Conservation (phyloP, 2,888 invertebrate species). For the Neuroscelio doddi region DNA sequence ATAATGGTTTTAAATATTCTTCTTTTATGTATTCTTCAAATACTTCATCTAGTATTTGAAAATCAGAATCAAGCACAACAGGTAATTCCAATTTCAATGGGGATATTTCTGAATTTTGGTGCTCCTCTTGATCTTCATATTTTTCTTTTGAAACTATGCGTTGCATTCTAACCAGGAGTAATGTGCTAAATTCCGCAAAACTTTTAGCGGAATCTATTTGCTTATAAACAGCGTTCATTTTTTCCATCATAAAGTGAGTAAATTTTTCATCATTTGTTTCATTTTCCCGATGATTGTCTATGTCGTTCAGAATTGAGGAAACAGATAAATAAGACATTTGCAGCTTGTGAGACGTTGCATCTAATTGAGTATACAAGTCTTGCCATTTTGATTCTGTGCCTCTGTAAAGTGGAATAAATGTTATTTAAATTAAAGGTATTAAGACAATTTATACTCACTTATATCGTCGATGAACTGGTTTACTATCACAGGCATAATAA, state of each 20-base stretch:
- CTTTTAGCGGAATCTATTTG: constrained; percentile 61
- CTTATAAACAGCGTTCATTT: constrained; percentile 57
- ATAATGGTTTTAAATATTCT: constrained; percentile 61
- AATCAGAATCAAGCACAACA: constrained; percentile 54
- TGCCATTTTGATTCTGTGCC: constrained; percentile 58
- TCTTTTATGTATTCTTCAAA: constrained; percentile 69
- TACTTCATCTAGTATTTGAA: constrained; percentile 66
- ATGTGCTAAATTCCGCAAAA: constrained; percentile 60
- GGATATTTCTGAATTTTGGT: constrained; percentile 16
- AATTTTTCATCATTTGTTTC: constrained; percentile 42
- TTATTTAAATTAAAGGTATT: not conserved
- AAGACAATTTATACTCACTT: constrained; percentile 49
- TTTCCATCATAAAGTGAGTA: constrained; percentile 48
- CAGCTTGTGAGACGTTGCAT: constrained; percentile 62
- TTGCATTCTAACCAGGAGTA: constrained; percentile 57
- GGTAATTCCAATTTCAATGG: constrained; percentile 19
- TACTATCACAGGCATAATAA: constrained; percentile 52
- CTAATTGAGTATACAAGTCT: constrained; percentile 63
- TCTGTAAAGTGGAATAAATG: constrained; percentile 38
- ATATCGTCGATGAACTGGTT: constrained; percentile 49
- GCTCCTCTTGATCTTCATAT: constrained; percentile 13
- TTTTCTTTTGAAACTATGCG: constrained; percentile 10
- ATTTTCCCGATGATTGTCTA: constrained; percentile 53
- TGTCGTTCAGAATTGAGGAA: constrained; percentile 55
- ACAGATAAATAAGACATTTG: constrained; percentile 58